Evolutionary conservation across 2,797 vertebrate species (phyloP).

Genomic region (Melanotaenia boesemani): DNA sequence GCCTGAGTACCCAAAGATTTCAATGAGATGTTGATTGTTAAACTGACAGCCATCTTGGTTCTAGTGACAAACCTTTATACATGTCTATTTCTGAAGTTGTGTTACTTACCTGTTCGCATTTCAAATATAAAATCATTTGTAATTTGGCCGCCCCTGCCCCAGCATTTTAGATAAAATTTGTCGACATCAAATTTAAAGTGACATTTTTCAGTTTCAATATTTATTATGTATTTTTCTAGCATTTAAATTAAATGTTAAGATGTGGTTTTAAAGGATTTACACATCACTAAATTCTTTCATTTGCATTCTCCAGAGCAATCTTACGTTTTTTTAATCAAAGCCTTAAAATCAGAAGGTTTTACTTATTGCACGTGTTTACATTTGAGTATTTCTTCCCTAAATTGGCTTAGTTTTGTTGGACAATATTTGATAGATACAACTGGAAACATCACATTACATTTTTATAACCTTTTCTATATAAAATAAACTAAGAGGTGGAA

Average conservation of each 20-base stretch:
- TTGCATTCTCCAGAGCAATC: no score
- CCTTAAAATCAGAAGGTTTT: neutral
- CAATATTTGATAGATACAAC: neutral
- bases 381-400: neutral
- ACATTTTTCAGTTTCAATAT: neutral
- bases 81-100: neutral
- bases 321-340: neutral
- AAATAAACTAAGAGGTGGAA: no score
- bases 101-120: no score
- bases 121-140: neutral
- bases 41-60: no score
- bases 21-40: no score
- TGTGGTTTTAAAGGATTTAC: neutral
- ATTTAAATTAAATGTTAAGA: neutral
- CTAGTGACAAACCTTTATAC: no score
- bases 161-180: neutral
- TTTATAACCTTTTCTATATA: no score
- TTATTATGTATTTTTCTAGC: neutral
- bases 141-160: neutral
- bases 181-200: neutral
- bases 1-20: no score
- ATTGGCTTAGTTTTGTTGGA: neutral
- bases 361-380: no score
- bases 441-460: neutral
- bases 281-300: no score